These are phyloP conservation scores for Sebastes trivittatus DNA, from an alignment of 2,797 vertebrate species.

Conservation along the genomic window DNA sequence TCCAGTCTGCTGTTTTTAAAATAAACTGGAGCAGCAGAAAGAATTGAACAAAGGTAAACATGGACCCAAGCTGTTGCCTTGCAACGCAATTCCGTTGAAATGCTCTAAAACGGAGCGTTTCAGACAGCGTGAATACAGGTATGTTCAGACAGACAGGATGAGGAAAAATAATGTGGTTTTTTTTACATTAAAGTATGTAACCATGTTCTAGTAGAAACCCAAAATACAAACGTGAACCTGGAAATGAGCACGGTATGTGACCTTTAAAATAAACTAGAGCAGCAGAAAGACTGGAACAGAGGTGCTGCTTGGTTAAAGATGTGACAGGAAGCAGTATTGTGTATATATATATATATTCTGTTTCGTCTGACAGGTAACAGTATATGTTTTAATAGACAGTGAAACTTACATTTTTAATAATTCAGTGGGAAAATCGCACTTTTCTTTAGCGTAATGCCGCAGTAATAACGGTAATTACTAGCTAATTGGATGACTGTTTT, in stretches of 20 bases:
- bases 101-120: no score
- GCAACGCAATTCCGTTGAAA: no score
- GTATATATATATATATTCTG: background rate
- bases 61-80: no score
- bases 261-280: slow-evolving; percentile 20
- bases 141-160: no score
- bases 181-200: no score
- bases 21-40: slow-evolving; percentile 5
- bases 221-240: no score
- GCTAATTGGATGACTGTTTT: background rate
- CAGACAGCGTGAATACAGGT: no score
- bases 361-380: background rate
- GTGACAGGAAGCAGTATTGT: background rate
- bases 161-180: no score
- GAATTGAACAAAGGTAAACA: background rate
- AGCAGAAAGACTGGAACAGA: background rate
- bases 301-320: background rate
- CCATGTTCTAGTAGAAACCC: no score
- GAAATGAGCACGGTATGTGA: no score
- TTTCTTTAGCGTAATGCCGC: background rate
- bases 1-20: slow-evolving; percentile 36
- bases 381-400: background rate
- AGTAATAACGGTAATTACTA: background rate
- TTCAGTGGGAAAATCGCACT: accelerated
- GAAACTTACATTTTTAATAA: background rate